A percentile compares a stretch with the other conserved stretches of the same genome.
phyloP scores from a whole-genome alignment of 2,113 vertebrate genomes.

The Irena cyanogastra region DNA sequence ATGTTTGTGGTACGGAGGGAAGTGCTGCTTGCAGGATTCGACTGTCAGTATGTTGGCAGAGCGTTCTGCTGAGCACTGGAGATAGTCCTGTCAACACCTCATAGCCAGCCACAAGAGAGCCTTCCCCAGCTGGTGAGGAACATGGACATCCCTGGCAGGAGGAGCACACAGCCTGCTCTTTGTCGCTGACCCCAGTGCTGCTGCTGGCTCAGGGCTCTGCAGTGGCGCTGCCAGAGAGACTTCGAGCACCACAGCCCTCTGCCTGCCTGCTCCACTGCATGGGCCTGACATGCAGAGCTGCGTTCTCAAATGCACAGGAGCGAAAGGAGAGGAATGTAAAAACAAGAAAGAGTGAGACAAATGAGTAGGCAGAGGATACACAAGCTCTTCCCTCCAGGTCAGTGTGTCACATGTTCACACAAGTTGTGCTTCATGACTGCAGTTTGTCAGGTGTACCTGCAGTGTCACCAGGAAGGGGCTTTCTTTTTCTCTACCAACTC shows the following conservation, averaged over 20 bases:
- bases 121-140: not conserved
- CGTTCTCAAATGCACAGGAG: not conserved
- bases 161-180: rapidly evolving
- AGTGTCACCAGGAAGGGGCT: not conserved
- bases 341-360: not conserved
- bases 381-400: not conserved
- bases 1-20: not conserved
- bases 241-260: rapidly evolving
- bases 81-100: not conserved
- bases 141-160: not conserved
- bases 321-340: not conserved
- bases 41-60: not conserved
- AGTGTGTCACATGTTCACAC: rapidly evolving
- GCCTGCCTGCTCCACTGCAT: not conserved
- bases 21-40: not conserved
- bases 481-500: not conserved
- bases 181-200: rapidly evolving
- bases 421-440: not conserved
- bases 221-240: rapidly evolving
- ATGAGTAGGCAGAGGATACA: not conserved
- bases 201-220: not conserved
- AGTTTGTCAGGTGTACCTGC: not conserved
- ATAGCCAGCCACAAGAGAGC: not conserved
- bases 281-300: not conserved
- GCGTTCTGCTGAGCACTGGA: not conserved